Evolutionary conservation across 2,888 invertebrate genomes (phyloP).

Genomic region (Stenoptilia bipunctidactyla): DNA sequence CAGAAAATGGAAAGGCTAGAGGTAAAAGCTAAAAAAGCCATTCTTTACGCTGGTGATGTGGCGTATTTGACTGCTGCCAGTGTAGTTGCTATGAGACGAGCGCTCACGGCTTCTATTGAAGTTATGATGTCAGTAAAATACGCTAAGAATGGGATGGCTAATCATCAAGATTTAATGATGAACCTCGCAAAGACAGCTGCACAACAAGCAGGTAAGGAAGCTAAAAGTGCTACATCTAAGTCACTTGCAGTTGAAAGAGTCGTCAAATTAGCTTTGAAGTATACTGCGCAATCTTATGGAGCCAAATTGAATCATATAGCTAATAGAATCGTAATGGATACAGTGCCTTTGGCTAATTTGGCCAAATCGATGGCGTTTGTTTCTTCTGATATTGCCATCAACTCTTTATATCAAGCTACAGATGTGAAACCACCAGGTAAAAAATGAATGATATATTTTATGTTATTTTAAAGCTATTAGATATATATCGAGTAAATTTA

Average conservation of each 20-base stretch:
- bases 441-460: too few relatives aligned
- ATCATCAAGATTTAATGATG: constrained; percentile 63
- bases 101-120: constrained; percentile 58
- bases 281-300: constrained; percentile 55
- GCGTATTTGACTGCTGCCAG: constrained; percentile 60
- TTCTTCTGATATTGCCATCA: constrained; percentile 59
- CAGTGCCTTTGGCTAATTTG: constrained; percentile 49
- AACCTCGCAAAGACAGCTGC: constrained; percentile 62
- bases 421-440: constrained; percentile 52
- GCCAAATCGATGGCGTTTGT: constrained; percentile 65
- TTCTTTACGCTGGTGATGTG: constrained; percentile 60
- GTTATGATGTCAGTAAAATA: constrained; percentile 59
- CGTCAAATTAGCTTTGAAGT: constrained; percentile 53
- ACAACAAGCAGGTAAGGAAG: constrained; percentile 62
- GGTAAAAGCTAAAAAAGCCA: constrained; percentile 59
- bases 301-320: constrained; percentile 58
- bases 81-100: constrained; percentile 57
- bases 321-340: constrained; percentile 59
- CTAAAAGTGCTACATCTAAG: constrained; percentile 54
- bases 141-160: constrained; percentile 57
- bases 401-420: constrained; percentile 57
- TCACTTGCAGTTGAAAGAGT: constrained; percentile 54
- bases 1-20: constrained; percentile 49
- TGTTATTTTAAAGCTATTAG: too few relatives aligned
- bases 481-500: too few relatives aligned